phyloP scores from a whole-genome alignment of 2,113 vertebrate genomes.

The Saguinus midas region DNA sequence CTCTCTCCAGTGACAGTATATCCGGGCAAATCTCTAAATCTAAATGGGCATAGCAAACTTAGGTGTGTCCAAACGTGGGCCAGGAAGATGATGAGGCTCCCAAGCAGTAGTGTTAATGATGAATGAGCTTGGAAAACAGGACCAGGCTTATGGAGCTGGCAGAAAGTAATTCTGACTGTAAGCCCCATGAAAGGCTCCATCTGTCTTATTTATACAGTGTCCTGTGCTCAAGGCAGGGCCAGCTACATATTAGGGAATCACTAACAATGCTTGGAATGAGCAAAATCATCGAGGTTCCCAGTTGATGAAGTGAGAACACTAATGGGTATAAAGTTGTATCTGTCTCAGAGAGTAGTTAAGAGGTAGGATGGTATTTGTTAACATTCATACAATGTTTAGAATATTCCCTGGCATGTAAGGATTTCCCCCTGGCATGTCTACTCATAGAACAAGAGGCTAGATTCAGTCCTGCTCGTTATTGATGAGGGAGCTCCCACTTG shows the following conservation, averaged over 20 bases:
- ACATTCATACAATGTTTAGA: background rate
- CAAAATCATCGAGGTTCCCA: background rate
- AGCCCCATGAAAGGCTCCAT: background rate
- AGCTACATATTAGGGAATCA: background rate
- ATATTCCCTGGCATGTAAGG: background rate
- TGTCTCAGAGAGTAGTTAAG: background rate
- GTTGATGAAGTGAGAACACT: background rate
- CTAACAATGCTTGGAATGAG: background rate
- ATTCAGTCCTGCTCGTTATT: background rate
- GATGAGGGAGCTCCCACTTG: background rate
- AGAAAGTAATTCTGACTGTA: background rate
- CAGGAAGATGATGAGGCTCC: background rate
- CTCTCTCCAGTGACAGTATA: background rate
- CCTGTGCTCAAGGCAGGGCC: background rate
- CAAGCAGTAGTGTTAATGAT: background rate
- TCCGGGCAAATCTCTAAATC: constrained; percentile 21
- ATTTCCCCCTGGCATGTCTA: background rate
- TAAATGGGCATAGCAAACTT: background rate
- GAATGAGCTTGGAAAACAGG: background rate
- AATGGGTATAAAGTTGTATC: background rate
- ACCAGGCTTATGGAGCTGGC: background rate
- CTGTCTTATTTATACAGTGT: background rate
- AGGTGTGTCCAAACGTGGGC: background rate
- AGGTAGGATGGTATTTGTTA: background rate
- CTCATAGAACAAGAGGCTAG: background rate